Evolutionary conservation across 2,888 invertebrate genomes (phyloP), one percentile per base, ranked within the genome.

Genomic region (Crocallis elinguaria): DNA sequence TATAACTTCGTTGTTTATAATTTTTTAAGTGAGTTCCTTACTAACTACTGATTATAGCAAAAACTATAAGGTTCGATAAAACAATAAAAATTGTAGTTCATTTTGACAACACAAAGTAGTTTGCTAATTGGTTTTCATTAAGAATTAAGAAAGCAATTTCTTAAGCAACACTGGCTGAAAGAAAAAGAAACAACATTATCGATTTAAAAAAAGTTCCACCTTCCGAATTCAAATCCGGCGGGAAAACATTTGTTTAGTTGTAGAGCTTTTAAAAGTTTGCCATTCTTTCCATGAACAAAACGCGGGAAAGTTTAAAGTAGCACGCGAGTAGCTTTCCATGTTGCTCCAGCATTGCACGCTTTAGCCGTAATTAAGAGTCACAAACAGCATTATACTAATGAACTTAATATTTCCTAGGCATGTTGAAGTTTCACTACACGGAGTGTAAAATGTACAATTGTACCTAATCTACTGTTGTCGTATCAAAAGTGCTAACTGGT

Each of bases 351-450:
- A 59, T 63, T 62, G 64, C 62, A 62, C 67, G 66, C 66, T 69
- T 68, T 67, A 62, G 64, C 58, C 49, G 69, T 72, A 75, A 75
- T 73, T 75, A 77, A 74, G 66, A 75, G 67, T 68, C 70, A 64
- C 61, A 69, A 73, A 67, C 66, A 69, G 64, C 63, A 67, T 74
- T 75, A 74, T 68, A 62, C 62, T 75, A 76, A 76, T 67, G 63
- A 72, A 66, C 67, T 64, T 67, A 71, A 68, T 69, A 71, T 69
- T 65, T 62, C 49, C 55, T 46, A 63, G 60, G 62, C 63, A 58
- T 54, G 56, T 48, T 54, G 43, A 36, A 41, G 39, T 52, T 41
- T 27, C 8, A 25, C 32, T 37, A 33, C 39, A 38, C 27, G 45
- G 37, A 25, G 23, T 44, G 17, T 25, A 16, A 7, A 37, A 16